These are phyloP conservation scores for Amphipoea lucens DNA, from an alignment of 2,888 invertebrate species.

Conservation along the genomic window DNA sequence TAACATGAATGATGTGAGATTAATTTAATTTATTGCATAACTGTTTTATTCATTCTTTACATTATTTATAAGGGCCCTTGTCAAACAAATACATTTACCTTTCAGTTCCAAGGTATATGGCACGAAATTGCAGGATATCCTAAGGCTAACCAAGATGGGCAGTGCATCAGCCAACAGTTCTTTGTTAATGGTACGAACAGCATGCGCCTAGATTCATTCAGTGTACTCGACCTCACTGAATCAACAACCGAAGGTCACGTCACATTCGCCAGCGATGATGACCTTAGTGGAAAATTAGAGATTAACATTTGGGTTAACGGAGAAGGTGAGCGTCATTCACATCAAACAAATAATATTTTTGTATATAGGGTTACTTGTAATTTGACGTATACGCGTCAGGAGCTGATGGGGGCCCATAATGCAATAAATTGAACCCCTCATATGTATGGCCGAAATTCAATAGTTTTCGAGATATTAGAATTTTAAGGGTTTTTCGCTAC, in stretches of 20 bases:
- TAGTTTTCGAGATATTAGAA: too few species aligned
- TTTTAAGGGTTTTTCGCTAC: too few species aligned
- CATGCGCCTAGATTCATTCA: slow-evolving; percentile 71
- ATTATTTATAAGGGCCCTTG: slow-evolving; percentile 52
- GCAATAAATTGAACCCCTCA: too few species aligned
- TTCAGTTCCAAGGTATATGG: slow-evolving; percentile 78
- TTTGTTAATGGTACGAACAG: slow-evolving; percentile 59
- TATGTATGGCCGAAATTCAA: too few species aligned
- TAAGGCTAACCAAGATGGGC: slow-evolving; percentile 74
- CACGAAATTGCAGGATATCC: slow-evolving; percentile 78
- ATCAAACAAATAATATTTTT: slow-evolving; percentile 54
- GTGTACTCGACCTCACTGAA: slow-evolving; percentile 70
- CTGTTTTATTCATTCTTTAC: accelerated
- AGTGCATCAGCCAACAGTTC: slow-evolving; percentile 78
- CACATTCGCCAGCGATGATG: slow-evolving; percentile 67
- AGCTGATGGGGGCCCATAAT: too few species aligned
- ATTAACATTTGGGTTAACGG: slow-evolving; percentile 64
- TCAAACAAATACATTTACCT: slow-evolving; percentile 13
- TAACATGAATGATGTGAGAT: slow-evolving; percentile 70
- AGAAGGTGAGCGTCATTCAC: slow-evolving; percentile 12
- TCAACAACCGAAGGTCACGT: slow-evolving; percentile 65
- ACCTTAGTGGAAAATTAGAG: slow-evolving; percentile 72
- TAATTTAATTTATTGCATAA: not conserved
- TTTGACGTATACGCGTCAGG: too few species aligned
- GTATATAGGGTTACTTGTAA: too few species aligned